Conservation (phyloP, 2,113 vertebrate species). For the Hoplias malabaricus region DNA sequence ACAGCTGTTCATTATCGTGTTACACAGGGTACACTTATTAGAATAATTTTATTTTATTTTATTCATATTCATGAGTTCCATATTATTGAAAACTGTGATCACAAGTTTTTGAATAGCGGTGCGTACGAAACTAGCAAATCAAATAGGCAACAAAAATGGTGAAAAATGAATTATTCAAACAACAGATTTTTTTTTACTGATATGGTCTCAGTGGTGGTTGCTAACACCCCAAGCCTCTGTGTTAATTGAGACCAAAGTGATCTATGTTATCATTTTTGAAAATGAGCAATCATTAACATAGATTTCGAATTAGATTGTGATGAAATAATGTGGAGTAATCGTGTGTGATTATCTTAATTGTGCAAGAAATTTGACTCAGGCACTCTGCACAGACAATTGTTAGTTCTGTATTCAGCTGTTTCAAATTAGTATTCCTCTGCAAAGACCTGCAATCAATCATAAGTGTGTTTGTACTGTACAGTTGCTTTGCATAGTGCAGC, state of each 20-base stretch:
- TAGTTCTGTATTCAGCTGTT: constrained; percentile 8
- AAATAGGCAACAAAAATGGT: too few relatives aligned
- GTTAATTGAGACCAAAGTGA: background rate
- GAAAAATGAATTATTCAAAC: too few relatives aligned
- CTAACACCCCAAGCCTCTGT: background rate
- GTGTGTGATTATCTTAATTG: constrained; percentile 11
- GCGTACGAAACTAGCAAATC: too few relatives aligned
- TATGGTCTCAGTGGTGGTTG: background rate
- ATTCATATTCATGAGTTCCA: too few relatives aligned
- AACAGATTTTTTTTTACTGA: background rate
- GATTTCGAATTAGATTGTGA: constrained; percentile 4
- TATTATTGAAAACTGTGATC: too few relatives aligned
- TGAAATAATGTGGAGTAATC: background rate
- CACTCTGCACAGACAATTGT: background rate
- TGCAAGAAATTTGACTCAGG: constrained; percentile 13
- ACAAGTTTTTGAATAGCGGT: too few relatives aligned
- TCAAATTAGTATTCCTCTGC: background rate
- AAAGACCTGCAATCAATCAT: background rate
- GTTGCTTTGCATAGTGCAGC: background rate
- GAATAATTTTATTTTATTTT: too few relatives aligned
- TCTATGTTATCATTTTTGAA: background rate
- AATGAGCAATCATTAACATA: constrained; percentile 10
- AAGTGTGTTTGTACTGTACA: background rate
- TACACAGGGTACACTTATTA: too few relatives aligned
- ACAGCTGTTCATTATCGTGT: too few relatives aligned